Evolutionary conservation across 2,113 vertebrate species (phyloP).

Genomic region (Upupa epops): DNA sequence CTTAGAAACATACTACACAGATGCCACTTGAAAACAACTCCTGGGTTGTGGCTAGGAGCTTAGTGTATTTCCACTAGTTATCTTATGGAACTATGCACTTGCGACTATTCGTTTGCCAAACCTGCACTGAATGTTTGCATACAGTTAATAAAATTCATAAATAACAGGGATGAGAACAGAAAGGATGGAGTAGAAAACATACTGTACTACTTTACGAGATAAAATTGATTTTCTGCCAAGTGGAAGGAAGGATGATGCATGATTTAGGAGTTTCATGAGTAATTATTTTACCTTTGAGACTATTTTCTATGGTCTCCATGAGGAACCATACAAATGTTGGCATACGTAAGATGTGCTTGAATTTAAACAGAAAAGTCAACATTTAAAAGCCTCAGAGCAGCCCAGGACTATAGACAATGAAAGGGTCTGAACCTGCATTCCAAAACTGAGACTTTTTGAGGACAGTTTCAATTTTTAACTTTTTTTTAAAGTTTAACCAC

Average conservation of each 20-base stretch:
- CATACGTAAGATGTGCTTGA: background rate
- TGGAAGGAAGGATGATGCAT: background rate
- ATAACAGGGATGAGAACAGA: background rate
- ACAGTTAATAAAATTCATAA: background rate
- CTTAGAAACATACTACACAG: background rate
- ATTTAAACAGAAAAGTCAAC: background rate
- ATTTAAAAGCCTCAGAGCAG: background rate
- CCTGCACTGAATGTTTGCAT: background rate
- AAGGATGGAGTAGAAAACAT: background rate
- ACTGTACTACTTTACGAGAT: background rate
- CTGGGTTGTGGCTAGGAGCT: background rate
- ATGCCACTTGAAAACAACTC: background rate
- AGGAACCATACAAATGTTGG: background rate
- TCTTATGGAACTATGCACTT: background rate
- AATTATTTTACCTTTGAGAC: background rate
- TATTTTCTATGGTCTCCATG: background rate
- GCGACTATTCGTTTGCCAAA: background rate
- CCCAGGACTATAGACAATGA: background rate
- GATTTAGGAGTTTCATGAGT: background rate
- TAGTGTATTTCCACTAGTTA: background rate
- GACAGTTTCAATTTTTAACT: background rate
- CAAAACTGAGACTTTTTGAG: background rate
- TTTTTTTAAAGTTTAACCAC: constrained; percentile 1
- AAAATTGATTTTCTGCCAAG: background rate
- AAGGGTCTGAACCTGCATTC: background rate